Percentiles rank a stretch among this genome's conserved stretches.
Conservation (phyloP, 1,140 invertebrate species). For the Matsumurasca onukii region DNA sequence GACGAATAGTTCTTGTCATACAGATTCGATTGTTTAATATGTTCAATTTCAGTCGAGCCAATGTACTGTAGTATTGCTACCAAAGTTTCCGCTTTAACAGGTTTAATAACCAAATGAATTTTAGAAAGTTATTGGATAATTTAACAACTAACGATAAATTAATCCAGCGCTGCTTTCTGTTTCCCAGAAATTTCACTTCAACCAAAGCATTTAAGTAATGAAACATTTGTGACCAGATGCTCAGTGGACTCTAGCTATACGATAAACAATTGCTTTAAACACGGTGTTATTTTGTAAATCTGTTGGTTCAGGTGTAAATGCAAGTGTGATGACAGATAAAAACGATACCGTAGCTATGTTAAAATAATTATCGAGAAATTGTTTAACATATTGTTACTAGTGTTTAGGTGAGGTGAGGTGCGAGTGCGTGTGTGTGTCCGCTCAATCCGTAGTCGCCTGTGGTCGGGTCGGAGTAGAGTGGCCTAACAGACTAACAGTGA, state of each 20-base stretch:
- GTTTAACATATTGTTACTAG: constrained; percentile 17
- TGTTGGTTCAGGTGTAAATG: neutral
- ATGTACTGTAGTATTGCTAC: too few species aligned
- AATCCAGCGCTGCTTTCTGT: too few species aligned
- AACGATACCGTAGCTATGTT: neutral
- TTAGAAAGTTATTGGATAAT: too few species aligned
- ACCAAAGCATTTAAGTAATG: too few species aligned
- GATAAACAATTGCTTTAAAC: neutral
- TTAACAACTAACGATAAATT: too few species aligned
- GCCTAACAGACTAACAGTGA: neutral
- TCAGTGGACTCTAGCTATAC: neutral
- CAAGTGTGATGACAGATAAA: neutral
- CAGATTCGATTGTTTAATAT: too few species aligned
- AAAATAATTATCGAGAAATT: constrained; percentile 1
- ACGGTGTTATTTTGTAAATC: neutral
- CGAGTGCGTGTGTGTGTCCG: constrained; percentile 11
- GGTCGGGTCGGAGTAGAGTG: neutral
- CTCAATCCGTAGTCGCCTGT: constrained; percentile 7
- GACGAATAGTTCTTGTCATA: too few species aligned
- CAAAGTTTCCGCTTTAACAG: too few species aligned
- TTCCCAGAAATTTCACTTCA: too few species aligned
- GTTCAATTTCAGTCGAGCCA: too few species aligned
- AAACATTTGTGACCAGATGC: too few species aligned
- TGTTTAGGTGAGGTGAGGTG: neutral
- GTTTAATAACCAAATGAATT: too few species aligned